A percentile compares a stretch with the other conserved stretches of the same genome.
Conservation (phyloP, 2,888 invertebrate species). For the Sepioteuthis lessoniana region DNA sequence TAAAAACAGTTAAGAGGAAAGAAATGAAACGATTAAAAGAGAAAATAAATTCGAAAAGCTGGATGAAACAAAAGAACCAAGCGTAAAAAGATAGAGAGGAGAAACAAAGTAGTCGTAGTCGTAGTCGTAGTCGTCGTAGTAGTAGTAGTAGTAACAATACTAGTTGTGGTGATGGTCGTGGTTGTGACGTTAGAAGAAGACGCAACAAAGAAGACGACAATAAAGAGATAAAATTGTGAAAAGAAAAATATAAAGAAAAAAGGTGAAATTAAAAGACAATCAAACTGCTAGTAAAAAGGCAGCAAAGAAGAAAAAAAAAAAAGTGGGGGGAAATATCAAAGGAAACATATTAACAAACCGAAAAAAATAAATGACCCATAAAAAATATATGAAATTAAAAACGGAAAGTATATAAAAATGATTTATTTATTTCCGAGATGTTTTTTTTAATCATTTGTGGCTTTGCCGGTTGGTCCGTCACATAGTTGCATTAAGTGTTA, state of each 20-base stretch:
- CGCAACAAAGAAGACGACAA: neutral
- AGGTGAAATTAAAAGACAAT: neutral
- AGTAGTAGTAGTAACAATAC: neutral
- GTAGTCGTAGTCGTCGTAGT: neutral
- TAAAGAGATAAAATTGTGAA: neutral
- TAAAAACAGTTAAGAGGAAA: neutral
- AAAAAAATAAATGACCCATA: neutral
- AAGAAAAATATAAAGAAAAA: neutral
- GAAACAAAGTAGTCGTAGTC: neutral
- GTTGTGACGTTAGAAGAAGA: no score
- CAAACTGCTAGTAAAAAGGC: neutral
- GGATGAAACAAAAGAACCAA: constrained; percentile 25
- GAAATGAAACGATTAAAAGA: no score
- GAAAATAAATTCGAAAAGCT: neutral
- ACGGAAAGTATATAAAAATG: neutral
- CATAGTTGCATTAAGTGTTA: neutral
- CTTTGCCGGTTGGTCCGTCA: neutral
- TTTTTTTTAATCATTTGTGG: neutral
- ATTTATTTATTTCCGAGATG: neutral
- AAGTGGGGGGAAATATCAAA: neutral
- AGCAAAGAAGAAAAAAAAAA: neutral
- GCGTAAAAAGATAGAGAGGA: neutral
- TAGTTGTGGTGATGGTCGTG: neutral
- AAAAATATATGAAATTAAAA: neutral
- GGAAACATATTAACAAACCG: neutral